A percentile compares a stretch with the other conserved stretches of the same genome.
Evolutionary conservation across 1,140 invertebrate genomes (phyloP).

Genomic region (Leptinotarsa undecemlineata): DNA sequence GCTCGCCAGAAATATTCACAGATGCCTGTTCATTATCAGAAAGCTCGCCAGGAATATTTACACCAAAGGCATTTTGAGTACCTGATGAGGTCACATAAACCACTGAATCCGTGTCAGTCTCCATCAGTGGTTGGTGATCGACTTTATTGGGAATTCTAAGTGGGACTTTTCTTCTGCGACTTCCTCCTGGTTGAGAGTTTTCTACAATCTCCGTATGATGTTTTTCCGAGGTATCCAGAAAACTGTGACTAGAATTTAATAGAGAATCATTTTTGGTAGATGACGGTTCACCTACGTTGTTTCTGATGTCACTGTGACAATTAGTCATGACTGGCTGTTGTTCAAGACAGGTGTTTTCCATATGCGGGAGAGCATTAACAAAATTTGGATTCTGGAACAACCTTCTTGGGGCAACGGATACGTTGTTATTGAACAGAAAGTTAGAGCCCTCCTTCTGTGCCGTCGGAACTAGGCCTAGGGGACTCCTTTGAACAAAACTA

Average conservation of each 20-base stretch:
- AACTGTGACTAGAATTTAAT: conserved; percentile 30
- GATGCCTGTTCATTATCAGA: not conserved
- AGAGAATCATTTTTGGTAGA: conserved; percentile 10
- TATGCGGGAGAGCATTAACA: conserved; percentile 29
- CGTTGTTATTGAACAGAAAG: not conserved
- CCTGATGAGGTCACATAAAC: not conserved
- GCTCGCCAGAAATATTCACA: no score
- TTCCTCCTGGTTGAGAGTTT: not conserved
- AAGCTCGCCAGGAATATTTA: conserved; percentile 6
- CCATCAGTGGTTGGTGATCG: conserved; percentile 12
- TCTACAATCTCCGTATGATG: conserved; percentile 22
- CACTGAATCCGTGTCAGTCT: conserved; percentile 11
- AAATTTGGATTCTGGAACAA: conserved; percentile 38
- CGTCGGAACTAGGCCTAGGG: not conserved
- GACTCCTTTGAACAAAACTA: conserved; percentile 8
- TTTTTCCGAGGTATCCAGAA: conserved; percentile 31
- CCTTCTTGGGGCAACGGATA: conserved; percentile 25
- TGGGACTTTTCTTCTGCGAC: not conserved
- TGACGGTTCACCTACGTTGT: not conserved
- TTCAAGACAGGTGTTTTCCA: conserved; percentile 6
- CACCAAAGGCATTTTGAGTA: not conserved
- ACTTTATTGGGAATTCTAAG: not conserved
- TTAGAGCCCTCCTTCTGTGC: conserved; percentile 22
- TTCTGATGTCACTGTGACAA: conserved; percentile 19
- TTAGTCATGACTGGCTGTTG: not conserved